phyloP scores from a whole-genome alignment of 2,113 vertebrate species.

The Bucco capensis region DNA sequence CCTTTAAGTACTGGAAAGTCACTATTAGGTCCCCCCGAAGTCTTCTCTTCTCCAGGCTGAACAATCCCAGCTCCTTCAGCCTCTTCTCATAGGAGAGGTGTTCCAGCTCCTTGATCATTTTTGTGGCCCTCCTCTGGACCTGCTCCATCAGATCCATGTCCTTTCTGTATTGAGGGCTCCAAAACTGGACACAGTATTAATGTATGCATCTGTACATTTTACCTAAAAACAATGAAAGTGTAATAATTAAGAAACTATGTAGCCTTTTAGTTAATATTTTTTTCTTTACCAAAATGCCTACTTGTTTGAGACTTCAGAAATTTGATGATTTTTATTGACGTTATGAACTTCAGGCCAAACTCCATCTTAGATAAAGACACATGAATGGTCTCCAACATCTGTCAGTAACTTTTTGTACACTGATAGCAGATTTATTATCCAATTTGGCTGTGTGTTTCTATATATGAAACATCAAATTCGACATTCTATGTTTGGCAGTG shows the following conservation, averaged over 20 bases:
- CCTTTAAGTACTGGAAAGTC: no score
- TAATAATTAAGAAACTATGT: not conserved
- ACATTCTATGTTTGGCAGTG: not conserved
- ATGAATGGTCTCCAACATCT: not conserved
- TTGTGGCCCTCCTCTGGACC: no score
- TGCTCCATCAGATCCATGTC: no score
- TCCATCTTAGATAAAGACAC: not conserved
- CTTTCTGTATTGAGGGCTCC: no score
- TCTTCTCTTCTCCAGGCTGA: no score
- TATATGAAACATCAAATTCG: not conserved
- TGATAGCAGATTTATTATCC: not conserved
- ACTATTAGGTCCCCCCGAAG: no score
- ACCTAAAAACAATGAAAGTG: not conserved
- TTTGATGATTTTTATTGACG: not conserved
- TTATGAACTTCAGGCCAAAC: not conserved
- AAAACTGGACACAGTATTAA: no score
- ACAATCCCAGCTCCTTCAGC: no score
- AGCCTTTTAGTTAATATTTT: not conserved
- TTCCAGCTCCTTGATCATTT: no score
- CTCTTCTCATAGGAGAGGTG: no score
- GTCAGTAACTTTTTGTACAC: not conserved
- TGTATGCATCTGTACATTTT: not conserved
- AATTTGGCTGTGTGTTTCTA: not conserved
- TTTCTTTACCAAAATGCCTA: not conserved
- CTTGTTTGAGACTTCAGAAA: not conserved